Percentiles rank a stretch among this genome's conserved stretches.
These are phyloP conservation scores for Didymodactylos carnosus DNA, from an alignment of 2,888 invertebrate species.

Conservation along the genomic window DNA sequence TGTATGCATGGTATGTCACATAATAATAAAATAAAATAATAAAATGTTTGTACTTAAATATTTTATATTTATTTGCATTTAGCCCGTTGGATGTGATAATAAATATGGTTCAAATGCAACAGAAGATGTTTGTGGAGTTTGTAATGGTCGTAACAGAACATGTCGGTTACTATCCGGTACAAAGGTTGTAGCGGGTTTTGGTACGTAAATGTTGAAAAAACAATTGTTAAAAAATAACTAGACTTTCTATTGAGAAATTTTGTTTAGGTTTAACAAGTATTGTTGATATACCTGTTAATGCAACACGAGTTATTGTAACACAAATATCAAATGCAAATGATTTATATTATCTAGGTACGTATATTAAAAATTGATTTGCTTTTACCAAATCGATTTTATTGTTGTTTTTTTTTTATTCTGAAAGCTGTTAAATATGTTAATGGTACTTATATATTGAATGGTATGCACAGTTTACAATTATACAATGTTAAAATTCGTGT, in stretches of 20 bases:
- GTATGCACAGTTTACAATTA: neutral
- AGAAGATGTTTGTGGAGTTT: conserved; percentile 62
- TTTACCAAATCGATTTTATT: too few species aligned
- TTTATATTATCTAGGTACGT: neutral
- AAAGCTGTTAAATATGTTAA: neutral
- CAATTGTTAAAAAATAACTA: neutral
- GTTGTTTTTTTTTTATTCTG: too few species aligned
- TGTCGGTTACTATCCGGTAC: conserved; percentile 37
- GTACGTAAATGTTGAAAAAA: neutral
- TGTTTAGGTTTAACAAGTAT: neutral
- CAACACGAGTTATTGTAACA: neutral
- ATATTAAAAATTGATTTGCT: too few species aligned
- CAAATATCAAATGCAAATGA: neutral
- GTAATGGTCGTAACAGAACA: conserved; percentile 60
- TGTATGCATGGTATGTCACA: conserved; percentile 43
- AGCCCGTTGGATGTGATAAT: conserved; percentile 63
- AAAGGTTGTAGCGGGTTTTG: neutral
- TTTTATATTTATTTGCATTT: conserved; percentile 17
- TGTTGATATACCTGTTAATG: neutral
- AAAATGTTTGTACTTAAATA: neutral
- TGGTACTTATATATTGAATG: neutral
- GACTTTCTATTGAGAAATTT: neutral
- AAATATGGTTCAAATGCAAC: conserved; percentile 51
- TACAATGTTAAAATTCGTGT: neutral
- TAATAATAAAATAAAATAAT: neutral